Evolutionary conservation across 1,140 invertebrate genomes (phyloP).

Genomic region (Drosophila busckii): DNA sequence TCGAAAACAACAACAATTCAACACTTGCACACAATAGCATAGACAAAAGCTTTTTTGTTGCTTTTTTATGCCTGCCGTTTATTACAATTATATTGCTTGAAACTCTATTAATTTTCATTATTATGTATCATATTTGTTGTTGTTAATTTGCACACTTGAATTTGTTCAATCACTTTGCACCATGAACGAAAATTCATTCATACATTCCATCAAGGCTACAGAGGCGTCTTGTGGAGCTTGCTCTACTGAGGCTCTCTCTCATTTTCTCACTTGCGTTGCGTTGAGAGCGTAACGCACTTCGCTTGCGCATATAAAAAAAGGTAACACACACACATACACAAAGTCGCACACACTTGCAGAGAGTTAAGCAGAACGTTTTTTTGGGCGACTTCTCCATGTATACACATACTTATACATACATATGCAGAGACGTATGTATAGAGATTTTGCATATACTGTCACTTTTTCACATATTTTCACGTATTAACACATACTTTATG

Average conservation of each 20-base stretch:
- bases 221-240: conserved; percentile 14
- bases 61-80: too few relatives aligned
- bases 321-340: conserved; percentile 25
- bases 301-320: conserved; percentile 54
- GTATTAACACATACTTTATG: conserved; percentile 24
- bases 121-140: too few relatives aligned
- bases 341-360: conserved; percentile 12
- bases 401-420: conserved; percentile 30
- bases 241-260: conserved; percentile 9
- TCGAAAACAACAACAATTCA: conserved; percentile 31
- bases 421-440: conserved; percentile 17
- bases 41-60: background rate
- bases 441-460: conserved; percentile 25
- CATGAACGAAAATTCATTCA: conserved; percentile 59
- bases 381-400: conserved; percentile 71
- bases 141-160: too few relatives aligned
- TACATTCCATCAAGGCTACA: conserved; percentile 59
- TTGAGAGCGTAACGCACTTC: conserved; percentile 39
- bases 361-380: conserved; percentile 55
- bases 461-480: conserved; percentile 49
- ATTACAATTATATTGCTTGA: too few relatives aligned
- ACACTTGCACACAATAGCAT: conserved; percentile 8
- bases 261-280: conserved; percentile 27
- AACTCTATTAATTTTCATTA: too few relatives aligned
- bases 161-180: conserved; percentile 19